Conservation (phyloP, 2,797 vertebrate species). For the Megalops cyprinoides region DNA sequence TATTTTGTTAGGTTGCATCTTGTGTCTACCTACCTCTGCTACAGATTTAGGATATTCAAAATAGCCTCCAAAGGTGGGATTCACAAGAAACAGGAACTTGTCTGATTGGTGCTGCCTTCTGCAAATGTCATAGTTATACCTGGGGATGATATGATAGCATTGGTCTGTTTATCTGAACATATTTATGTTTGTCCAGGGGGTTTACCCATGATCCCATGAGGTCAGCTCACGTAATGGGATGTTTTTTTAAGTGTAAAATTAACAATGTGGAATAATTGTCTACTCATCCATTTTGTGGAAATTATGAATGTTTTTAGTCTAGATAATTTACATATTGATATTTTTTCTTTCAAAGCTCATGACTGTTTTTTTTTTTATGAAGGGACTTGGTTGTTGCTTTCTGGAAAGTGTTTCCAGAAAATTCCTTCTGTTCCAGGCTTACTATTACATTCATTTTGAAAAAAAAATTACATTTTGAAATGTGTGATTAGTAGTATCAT, state of each 20-base stretch:
- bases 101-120: not conserved
- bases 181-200: not conserved
- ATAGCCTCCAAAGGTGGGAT: not conserved
- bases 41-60: constrained; percentile 10
- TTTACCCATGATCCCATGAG: not conserved
- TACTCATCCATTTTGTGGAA: not conserved
- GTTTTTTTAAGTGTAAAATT: not conserved
- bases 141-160: not conserved
- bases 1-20: constrained; percentile 5
- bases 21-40: constrained; percentile 3
- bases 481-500: not conserved
- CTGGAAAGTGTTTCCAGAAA: not conserved
- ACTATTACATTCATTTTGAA: no score
- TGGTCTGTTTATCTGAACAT: not conserved
- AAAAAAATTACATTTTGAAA: not conserved
- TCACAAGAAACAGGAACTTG: not conserved
- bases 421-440: not conserved
- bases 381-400: not conserved
- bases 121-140: not conserved
- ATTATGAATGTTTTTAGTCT: not conserved
- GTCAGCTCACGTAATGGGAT: not conserved
- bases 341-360: not conserved
- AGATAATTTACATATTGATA: not conserved
- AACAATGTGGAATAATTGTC: not conserved
- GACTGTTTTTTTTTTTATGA: not conserved